Percentiles rank a stretch among this genome's conserved stretches.
phyloP scores from a whole-genome alignment of 2,888 invertebrate genomes.

The Clusia tigrina region DNA sequence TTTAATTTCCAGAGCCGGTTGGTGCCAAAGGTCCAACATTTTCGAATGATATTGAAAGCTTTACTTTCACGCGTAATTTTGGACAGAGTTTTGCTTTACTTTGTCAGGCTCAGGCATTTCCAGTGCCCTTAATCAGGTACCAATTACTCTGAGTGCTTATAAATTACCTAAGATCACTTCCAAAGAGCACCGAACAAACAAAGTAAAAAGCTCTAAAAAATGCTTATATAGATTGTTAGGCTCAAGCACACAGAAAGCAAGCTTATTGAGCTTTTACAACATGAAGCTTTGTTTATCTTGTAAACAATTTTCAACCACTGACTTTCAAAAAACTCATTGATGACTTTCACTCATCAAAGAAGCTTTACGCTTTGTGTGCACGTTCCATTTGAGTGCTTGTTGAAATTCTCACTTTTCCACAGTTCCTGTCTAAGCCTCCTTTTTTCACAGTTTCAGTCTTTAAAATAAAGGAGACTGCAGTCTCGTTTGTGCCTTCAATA shows the following conservation, averaged over 20 bases:
- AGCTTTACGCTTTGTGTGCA: too few relatives aligned
- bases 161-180: too few relatives aligned
- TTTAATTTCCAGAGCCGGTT: constrained; percentile 66
- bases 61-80: constrained; percentile 56
- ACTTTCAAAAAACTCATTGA: too few relatives aligned
- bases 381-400: too few relatives aligned
- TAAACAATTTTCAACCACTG: too few relatives aligned
- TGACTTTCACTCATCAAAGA: too few relatives aligned
- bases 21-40: constrained; percentile 66
- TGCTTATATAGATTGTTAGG: background rate
- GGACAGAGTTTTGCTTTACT: constrained; percentile 62
- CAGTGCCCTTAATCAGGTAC: constrained; percentile 58
- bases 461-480: too few relatives aligned
- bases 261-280: background rate
- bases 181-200: background rate
- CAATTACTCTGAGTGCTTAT: background rate
- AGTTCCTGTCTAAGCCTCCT: too few relatives aligned
- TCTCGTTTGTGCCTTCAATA: too few relatives aligned
- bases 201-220: background rate
- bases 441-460: too few relatives aligned
- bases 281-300: too few relatives aligned
- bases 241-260: background rate
- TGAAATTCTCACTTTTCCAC: too few relatives aligned
- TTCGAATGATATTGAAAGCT: constrained; percentile 54
- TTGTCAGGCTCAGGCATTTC: constrained; percentile 69